phyloP scores from a whole-genome alignment of 2,888 invertebrate species.

The Apeira syringaria region DNA sequence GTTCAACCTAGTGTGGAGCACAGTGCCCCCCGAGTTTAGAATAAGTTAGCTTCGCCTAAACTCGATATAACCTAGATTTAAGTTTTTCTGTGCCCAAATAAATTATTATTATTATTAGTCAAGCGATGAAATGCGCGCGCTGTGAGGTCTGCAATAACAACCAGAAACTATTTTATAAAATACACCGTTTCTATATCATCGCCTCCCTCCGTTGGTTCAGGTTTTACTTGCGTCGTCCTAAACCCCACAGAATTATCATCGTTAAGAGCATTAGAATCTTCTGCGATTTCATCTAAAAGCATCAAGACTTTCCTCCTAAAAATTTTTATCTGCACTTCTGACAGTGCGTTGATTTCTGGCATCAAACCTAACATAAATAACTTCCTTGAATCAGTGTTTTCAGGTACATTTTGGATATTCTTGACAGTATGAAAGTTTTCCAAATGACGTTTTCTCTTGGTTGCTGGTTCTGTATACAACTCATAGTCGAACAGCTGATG shows the following conservation, averaged over 20 bases:
- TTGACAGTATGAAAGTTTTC: constrained; percentile 6
- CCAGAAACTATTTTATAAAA: no score
- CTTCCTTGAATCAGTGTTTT: constrained; percentile 23
- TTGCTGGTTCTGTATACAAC: constrained; percentile 15
- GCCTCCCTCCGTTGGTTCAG: constrained; percentile 6
- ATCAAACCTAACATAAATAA: constrained; percentile 45
- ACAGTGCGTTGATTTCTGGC: constrained; percentile 46
- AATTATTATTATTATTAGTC: no score
- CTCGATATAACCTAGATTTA: no score
- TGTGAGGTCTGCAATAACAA: no score
- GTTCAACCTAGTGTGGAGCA: no score
- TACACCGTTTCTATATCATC: not conserved
- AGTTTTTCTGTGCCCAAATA: no score
- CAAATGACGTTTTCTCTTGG: constrained; percentile 24
- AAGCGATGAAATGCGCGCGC: no score
- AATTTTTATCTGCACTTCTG: constrained; percentile 45
- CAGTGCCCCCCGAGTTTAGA: no score
- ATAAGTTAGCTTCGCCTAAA: no score
- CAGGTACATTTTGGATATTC: constrained; percentile 21
- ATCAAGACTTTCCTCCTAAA: constrained; percentile 47
- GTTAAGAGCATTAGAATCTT: constrained; percentile 26
- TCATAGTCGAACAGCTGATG: constrained; percentile 27
- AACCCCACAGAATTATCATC: not conserved
- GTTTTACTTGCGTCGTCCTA: constrained; percentile 1
- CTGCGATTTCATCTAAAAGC: constrained; percentile 42